phyloP scores from a whole-genome alignment of 2,113 vertebrate genomes.

The Catharus fuscescens region DNA sequence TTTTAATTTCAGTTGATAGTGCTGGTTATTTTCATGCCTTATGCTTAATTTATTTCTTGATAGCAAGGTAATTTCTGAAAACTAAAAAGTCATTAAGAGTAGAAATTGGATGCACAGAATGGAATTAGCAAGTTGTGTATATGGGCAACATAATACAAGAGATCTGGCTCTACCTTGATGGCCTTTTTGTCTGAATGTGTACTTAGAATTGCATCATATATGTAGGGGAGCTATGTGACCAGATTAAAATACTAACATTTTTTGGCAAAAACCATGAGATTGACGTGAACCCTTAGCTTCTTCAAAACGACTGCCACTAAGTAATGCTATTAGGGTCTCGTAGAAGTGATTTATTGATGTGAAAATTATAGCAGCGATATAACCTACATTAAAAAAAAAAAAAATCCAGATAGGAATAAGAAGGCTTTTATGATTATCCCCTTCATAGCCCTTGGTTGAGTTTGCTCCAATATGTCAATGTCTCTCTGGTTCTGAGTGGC shows the following conservation, averaged over 20 bases:
- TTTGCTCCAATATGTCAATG: background rate
- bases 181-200: background rate
- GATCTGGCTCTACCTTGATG: background rate
- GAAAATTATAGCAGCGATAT: background rate
- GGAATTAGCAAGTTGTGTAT: background rate
- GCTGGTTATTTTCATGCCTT: background rate
- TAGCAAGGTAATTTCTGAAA: background rate
- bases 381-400: background rate
- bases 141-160: background rate
- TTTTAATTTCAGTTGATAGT: background rate
- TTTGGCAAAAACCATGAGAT: background rate
- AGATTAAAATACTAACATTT: background rate
- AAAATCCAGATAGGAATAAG: background rate
- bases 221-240: background rate
- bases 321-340: background rate
- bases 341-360: background rate
- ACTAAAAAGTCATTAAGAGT: background rate
- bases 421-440: background rate
- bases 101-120: background rate
- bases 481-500: background rate
- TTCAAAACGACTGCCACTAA: background rate
- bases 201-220: background rate
- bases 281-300: background rate
- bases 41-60: background rate
- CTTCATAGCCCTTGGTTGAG: background rate